Evolutionary conservation across 2,797 vertebrate genomes (phyloP), one percentile per base, ranked within the genome.

Genomic region (Myripristis murdjan): DNA sequence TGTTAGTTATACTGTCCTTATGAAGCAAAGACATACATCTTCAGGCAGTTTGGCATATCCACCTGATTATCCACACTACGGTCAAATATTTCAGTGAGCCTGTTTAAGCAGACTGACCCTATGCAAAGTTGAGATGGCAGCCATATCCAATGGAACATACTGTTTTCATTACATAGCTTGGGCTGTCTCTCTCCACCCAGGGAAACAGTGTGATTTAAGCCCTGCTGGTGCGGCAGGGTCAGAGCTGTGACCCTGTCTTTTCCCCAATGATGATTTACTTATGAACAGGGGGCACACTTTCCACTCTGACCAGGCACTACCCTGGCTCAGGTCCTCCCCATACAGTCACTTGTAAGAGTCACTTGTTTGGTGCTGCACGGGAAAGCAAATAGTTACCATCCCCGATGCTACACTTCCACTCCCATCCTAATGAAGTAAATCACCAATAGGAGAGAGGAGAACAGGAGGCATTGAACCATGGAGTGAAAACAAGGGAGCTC

Each of bases 141-240:
- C 43, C 64, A 61, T 67, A 57, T 79, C 65, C 61, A 59, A 41
- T 64, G 58, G 24, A 78, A 85, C 83, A 82, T 37, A 69, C 60
- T 87, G 74, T 86, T 89, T 89, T 87, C 72, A 88, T 93, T 87
- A 90, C 52, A 35, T 75, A 64, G 69, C 60, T 66, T 69, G 53
- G 46, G 70, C 75, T 75, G 68, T 87, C 81, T 89, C 75, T 89
- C 84, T 85, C 79, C 76, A 89, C 81, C 46, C 51, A 63, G 64
- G 68, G 55, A 86, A 76, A 54, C 57, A 39, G 75, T 8, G 52
- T 89, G 90, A 93, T 91, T 93, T 92, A 93, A 91, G 59, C 71
- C 63, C 65, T 47, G 59, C 81, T 87, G 74, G 70, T 89, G 77
- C 75, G 74, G 66, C n/a, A 14, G 73, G 79, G 85, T 91, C 84